These are phyloP conservation scores for Upupa epops DNA, from an alignment of 2,113 vertebrate species.

Conservation along the genomic window DNA sequence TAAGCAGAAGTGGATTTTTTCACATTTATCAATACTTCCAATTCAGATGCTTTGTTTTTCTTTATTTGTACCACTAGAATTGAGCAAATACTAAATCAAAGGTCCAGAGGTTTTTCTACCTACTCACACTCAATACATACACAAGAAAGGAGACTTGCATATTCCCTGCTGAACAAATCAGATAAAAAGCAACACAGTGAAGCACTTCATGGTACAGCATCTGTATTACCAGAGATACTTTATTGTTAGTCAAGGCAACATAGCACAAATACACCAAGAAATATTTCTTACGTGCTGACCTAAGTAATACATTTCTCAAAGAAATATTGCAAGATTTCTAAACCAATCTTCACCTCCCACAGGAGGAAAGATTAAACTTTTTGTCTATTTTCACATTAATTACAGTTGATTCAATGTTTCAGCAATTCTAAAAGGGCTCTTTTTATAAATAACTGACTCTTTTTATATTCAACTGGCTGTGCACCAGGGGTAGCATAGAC, in stretches of 20 bases:
- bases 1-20: background rate
- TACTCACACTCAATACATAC: rapidly evolving
- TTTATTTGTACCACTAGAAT: background rate
- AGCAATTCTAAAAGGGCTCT: background rate
- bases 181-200: background rate
- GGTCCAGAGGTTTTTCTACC: background rate
- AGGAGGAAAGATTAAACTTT: background rate
- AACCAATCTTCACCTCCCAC: background rate
- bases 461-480: background rate
- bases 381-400: background rate
- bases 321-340: background rate
- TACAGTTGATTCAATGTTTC: background rate
- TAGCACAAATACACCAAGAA: background rate
- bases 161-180: background rate
- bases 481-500: background rate
- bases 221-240: background rate
- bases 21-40: background rate
- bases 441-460: background rate
- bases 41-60: background rate
- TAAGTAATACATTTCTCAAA: background rate
- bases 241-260: background rate
- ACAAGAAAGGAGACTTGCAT: background rate
- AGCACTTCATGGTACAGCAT: background rate
- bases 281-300: background rate
- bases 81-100: background rate